Base-by-base conservation (phyloP, 2,888 invertebrate species). In the Agonopterix subpropinquella region DNA sequence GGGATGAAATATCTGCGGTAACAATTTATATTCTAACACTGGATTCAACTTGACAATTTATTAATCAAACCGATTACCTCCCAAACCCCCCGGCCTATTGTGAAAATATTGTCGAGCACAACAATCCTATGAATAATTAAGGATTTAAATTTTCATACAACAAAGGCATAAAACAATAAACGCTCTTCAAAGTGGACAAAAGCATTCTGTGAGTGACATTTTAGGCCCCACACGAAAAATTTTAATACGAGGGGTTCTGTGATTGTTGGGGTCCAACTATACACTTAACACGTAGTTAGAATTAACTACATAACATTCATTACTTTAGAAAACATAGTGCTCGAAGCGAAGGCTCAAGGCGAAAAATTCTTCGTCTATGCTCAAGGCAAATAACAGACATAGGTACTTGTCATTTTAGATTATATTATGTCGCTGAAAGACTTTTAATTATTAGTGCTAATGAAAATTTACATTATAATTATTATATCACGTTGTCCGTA, bases 31-130 rank as follows among this genome's bases (percentile, higher is more conserved):
- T 82, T 83, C 81, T 80, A 83, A 77, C 82, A 65, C 77, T 80
- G 88, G 85, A 87, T 88, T 80, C 86, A 83, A 85, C 80, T 87
- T 88, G 88, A 87, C 88, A 88, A 88, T 88, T 87, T 88, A 88
- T 88, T 88, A 87, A 87, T 88, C 88, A 88, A 83, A 84, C 77
- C 86, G 85, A 88, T 88, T 88, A 85, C 87, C 81, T 76, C 84
- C 87, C 69, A 67, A 75, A 47, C 78, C 73, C 76, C 80, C 77
- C 64, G 73, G 77, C 70, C 85, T 84, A 85, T 88, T 88, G 86
- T 87, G 87, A 82, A 88, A 88, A 87, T 88, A 88, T 84, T 85
- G 80, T 77, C 70, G 8, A 68, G 70, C 77, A 73, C 79, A 85
- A 88, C 87, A 88, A 84, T 88, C 83, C 86, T 80, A 80, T 87